Evolutionary conservation across 2,888 invertebrate species (phyloP).

Genomic region (Apeira syringaria): DNA sequence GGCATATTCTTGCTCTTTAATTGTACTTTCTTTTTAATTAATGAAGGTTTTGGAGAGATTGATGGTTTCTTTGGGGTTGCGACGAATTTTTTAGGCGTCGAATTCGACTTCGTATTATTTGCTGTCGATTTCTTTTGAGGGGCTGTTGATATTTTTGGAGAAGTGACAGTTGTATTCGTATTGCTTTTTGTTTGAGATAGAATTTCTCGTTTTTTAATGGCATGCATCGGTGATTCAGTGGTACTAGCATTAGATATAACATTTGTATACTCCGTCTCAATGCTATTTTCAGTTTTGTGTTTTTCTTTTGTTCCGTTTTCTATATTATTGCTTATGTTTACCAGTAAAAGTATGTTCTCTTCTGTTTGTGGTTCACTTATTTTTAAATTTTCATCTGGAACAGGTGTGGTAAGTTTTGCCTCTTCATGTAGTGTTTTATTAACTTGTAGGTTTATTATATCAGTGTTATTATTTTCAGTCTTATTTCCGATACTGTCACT

Average conservation of each 20-base stretch:
- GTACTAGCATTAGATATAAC: slow-evolving; percentile 32
- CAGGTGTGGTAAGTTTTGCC: slow-evolving; percentile 28
- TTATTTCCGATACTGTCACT: slow-evolving; percentile 32
- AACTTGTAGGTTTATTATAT: slow-evolving; percentile 24
- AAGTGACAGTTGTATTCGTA: no score
- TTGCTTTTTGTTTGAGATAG: slow-evolving; percentile 7
- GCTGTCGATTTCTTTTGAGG: background rate
- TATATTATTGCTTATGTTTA: slow-evolving; percentile 54
- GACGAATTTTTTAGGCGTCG: slow-evolving; percentile 1
- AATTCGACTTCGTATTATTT: background rate
- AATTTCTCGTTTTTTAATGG: slow-evolving; percentile 51
- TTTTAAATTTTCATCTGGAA: slow-evolving; percentile 35
- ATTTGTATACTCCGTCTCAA: slow-evolving; percentile 56
- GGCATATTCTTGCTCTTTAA: slow-evolving; percentile 5
- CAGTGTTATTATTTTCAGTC: slow-evolving; percentile 24
- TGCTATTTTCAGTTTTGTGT: slow-evolving; percentile 56
- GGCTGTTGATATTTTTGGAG: background rate
- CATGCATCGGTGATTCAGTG: slow-evolving; percentile 33
- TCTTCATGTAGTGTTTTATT: slow-evolving; percentile 21
- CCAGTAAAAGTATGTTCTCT: slow-evolving; percentile 47
- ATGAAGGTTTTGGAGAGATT: slow-evolving; percentile 1
- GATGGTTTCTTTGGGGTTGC: background rate
- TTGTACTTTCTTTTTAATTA: slow-evolving; percentile 8
- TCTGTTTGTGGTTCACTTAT: slow-evolving; percentile 44
- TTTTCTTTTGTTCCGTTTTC: slow-evolving; percentile 46